Base-by-base conservation (phyloP, 2,888 invertebrate species). In the Euproctis similis region DNA sequence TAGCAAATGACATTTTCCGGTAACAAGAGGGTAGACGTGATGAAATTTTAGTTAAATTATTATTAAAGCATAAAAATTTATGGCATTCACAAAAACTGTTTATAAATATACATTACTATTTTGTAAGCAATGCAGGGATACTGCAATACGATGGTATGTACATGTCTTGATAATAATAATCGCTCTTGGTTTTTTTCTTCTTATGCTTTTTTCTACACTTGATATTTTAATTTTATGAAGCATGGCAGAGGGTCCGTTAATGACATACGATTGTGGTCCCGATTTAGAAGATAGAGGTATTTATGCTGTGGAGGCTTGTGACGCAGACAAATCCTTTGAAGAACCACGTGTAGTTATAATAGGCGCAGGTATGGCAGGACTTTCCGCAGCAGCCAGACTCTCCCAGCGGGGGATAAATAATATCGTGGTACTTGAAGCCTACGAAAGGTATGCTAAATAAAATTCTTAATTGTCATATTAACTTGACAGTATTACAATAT, bases 341-440 rank as follows among this genome's bases (percentile, higher is more conserved):
- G 87, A 90, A 59, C 91, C 91, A 0, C 86, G 86, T 0, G 87
- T 93, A 10, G 88, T 93, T 2, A 90, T 94, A 24, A 76, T 94
- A 14, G 94, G 94, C 0, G 94, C 92, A 1, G 94, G 94, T 8
- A 88, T 94, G 69, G 91, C 94, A 0, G 94, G 94, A 2, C 73
- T 94, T 8, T 90, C 93, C 0, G 93, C 93, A 0, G 93, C 93
- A 0, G 89, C 90, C 40, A 85, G 91, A 36, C 85, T 94, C 1
- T 63, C 87, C 0, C 86, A 90, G 51, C 87, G 90, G 34, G 93
- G 92, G 12, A 87, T 93, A 32, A 87, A 74, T 37, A 90, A 91
- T 53, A 84, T 93, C 26, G 86, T 87, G 0, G 78, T 94, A 11
- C 70, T 94, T 11, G 94, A 94, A 75, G 94, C 93, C 0, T 89